Conservation (phyloP, 2,113 vertebrate species). For the Rhegmatorhina hoffmannsi region DNA sequence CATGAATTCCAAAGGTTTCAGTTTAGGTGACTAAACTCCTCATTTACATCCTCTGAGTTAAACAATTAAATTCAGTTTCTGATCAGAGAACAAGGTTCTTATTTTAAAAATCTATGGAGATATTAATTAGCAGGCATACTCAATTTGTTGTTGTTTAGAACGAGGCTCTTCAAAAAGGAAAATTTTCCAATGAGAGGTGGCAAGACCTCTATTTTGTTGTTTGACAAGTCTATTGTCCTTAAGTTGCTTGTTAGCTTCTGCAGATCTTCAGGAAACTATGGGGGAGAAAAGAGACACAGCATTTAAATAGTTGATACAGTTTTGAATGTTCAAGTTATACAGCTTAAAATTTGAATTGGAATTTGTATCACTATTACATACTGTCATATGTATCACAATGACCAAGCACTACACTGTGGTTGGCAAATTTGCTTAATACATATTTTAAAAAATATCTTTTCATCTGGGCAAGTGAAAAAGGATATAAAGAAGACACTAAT, state of each 20-base stretch:
- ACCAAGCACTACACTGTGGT: not conserved
- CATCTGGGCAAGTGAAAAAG: not conserved
- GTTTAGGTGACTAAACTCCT: not conserved
- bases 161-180: constrained; percentile 89
- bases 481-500: not conserved
- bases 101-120: not conserved
- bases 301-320: not conserved
- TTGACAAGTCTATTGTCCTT: constrained; percentile 91
- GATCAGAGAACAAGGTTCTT: not conserved
- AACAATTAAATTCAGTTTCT: not conserved
- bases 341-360: not conserved
- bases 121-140: constrained; percentile 77
- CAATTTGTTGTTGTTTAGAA: constrained; percentile 89
- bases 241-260: constrained; percentile 89
- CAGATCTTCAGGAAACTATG: constrained; percentile 93
- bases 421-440: not conserved
- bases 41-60: not conserved
- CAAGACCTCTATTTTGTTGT: constrained; percentile 90
- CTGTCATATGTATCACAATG: not conserved
- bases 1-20: not conserved
- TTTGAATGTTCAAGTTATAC: not conserved
- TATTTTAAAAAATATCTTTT: not conserved
- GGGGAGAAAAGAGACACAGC: not conserved
- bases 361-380: not conserved
- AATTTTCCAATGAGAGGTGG: constrained; percentile 88